Conservation (phyloP, 2,797 vertebrate species). For the Antrozous pallidus region DNA sequence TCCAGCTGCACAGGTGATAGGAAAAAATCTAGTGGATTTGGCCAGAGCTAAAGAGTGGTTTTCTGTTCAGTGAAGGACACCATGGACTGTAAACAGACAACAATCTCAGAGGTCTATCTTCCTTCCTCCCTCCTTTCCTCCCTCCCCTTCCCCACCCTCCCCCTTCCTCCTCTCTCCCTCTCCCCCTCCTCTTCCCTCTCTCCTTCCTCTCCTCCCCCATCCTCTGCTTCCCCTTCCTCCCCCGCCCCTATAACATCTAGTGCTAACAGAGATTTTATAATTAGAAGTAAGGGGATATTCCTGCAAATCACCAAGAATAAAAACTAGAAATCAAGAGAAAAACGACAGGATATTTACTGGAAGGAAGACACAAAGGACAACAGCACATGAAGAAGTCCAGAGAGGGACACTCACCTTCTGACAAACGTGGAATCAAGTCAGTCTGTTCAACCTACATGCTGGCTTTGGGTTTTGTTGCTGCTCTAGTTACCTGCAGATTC, state of each 20-base stretch:
- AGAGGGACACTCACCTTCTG: not conserved
- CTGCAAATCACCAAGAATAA: not conserved
- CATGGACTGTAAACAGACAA: fast-evolving
- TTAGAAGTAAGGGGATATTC: not conserved
- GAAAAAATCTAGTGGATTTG: not conserved
- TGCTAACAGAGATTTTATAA: not conserved
- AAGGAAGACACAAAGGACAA: not conserved
- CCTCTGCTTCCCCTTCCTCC: no score
- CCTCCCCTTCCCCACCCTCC: no score
- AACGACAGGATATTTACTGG: not conserved
- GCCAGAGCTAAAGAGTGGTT: not conserved
- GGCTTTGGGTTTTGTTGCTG: not conserved
- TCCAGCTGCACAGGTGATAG: fast-evolving
- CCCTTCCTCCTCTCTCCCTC: no score
- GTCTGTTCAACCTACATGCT: fast-evolving
- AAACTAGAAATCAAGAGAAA: not conserved
- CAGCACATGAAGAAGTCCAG: not conserved
- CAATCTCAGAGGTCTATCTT: no score
- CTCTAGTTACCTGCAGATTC: no score
- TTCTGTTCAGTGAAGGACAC: not conserved
- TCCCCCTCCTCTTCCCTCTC: no score
- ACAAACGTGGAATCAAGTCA: not conserved
- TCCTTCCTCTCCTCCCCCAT: no score
- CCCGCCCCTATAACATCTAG: no score
- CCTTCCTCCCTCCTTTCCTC: no score